Evolutionary conservation across 2,888 invertebrate species (phyloP), one percentile per base, ranked within the genome.

Genomic region (Callosobruchus maculatus): DNA sequence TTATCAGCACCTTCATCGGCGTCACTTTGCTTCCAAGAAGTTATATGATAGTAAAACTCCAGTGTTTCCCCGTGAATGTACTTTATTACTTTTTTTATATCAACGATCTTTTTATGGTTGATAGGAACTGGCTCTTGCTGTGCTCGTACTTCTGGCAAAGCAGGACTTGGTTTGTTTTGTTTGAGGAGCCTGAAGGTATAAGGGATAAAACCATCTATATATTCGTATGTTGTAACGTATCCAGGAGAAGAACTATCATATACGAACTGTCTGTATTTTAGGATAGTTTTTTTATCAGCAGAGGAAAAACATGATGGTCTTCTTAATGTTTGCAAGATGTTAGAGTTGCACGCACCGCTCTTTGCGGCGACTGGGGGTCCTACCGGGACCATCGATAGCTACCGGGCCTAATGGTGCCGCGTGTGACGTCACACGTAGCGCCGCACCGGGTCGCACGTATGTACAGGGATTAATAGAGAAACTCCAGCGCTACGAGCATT

Each of bases 21-120:
- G 26, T 26, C 26, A 26, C 26, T 4, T 26, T 26, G 26, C 20
- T 70, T 70, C 72, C 74, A 76, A 31, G 74, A 76, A 68, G 72
- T 74, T 20, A 76, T 72, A 70, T 74, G 76, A 67, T 76, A 74
- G 49, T 75, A 75, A 22, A 76, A 78, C 70, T 77, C 76, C 71
- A 76, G 70, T 3, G 18, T 18, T 73, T 77, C 76, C 26, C 73
- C 78, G 20, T 71, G 21, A 67, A 74, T 72, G 72, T 76, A 77
- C 21, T 67, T 18, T 72, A 74, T 72, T 18, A 77, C 67, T 26
- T 77, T 75, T 69, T 75, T 77, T 22, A 77, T 76, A 31, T 76
- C 74, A 0, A n/a, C 22, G 49, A 77, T 76, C 70, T 78, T 76
- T 78, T 66, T 72, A 21, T 20, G n/a, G 9, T 67, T 67, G n/a